Conservation (phyloP, 1,140 invertebrate species). For the Sycophila sp. region DNA sequence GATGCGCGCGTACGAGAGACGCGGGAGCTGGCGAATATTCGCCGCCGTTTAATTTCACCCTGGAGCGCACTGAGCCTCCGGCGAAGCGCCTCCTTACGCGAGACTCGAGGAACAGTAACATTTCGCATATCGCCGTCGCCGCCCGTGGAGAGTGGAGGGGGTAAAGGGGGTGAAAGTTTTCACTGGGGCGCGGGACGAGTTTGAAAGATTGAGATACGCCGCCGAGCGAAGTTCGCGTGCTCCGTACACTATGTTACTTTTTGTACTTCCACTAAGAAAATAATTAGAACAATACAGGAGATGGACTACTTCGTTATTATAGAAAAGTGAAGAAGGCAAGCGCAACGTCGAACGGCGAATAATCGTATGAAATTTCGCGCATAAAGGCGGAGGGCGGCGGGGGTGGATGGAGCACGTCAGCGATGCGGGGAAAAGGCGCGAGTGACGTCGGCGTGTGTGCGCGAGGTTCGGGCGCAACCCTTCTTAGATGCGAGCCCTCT, state of each 20-base stretch:
- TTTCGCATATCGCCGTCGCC: constrained; percentile 13
- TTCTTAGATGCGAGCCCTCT: constrained; percentile 53
- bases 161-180: not conserved
- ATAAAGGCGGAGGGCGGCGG: not conserved
- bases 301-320: no score
- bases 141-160: not conserved
- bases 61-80: constrained; percentile 21
- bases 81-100: no score
- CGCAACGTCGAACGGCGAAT: constrained; percentile 35
- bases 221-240: no score
- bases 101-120: not conserved
- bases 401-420: constrained; percentile 16
- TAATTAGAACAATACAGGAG: no score
- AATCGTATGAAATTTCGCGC: constrained; percentile 34
- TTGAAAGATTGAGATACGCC: not conserved
- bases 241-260: no score
- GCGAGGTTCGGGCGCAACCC: constrained; percentile 45
- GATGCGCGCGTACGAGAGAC: constrained; percentile 36
- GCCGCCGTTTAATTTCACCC: constrained; percentile 48
- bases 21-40: constrained; percentile 38
- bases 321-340: no score
- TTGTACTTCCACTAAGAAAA: no score
- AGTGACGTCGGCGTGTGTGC: not conserved
- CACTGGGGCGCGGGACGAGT: not conserved
- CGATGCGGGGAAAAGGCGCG: not conserved